phyloP scores from a whole-genome alignment of 1,140 invertebrate genomes.

The Drosophila kikkawai region DNA sequence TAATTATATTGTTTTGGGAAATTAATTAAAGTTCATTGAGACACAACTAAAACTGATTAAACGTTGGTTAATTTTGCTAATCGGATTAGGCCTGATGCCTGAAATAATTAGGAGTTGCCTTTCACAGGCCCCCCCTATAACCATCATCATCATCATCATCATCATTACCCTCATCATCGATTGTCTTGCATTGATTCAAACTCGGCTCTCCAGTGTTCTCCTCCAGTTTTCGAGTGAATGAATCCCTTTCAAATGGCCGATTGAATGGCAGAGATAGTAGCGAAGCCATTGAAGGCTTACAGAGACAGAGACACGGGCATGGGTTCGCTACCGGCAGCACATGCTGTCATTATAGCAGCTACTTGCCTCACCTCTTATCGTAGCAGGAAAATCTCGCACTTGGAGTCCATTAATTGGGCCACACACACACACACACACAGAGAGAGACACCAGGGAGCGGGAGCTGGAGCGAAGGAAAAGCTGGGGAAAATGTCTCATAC shows the following conservation, averaged over 20 bases:
- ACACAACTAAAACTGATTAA: conserved; percentile 20
- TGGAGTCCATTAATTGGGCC: conserved; percentile 51
- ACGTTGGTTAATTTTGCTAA: conserved; percentile 21
- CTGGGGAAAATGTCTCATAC: conserved; percentile 30
- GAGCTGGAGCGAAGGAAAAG: neutral
- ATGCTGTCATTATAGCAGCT: conserved; percentile 38
- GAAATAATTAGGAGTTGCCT: conserved; percentile 24
- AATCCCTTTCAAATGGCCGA: conserved; percentile 40
- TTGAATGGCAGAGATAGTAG: conserved; percentile 41
- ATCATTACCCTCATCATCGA: conserved; percentile 3
- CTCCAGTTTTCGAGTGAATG: conserved; percentile 22
- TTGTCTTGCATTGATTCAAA: conserved; percentile 25
- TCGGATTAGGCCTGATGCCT: conserved; percentile 18
- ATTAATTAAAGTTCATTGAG: conserved; percentile 13
- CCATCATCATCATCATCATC: conserved; percentile 1
- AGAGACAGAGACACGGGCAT: neutral
- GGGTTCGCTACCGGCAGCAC: conserved; percentile 9
- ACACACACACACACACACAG: conserved; percentile 22
- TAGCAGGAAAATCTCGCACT: conserved; percentile 36
- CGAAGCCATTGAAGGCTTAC: conserved; percentile 24
- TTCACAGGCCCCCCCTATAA: neutral
- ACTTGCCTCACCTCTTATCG: conserved; percentile 42
- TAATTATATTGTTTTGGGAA: too few relatives aligned
- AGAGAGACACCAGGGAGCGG: neutral
- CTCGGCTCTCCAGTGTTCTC: neutral